Percentiles rank a stretch among this genome's conserved stretches.
phyloP scores from a whole-genome alignment of 2,888 invertebrate species.

The Dromius quadrimaculatus region DNA sequence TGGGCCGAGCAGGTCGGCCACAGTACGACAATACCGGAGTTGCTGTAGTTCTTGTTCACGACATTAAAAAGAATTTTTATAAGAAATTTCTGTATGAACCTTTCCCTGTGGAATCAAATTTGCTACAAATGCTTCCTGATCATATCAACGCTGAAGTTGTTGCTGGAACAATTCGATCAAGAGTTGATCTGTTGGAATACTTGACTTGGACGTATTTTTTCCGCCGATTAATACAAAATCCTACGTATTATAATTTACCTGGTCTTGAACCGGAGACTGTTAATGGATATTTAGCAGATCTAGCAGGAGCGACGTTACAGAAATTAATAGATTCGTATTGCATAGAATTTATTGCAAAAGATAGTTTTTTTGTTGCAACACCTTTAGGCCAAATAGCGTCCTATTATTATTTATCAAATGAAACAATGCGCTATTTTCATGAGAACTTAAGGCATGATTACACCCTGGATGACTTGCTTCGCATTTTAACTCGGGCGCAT shows the following conservation, averaged over 20 bases:
- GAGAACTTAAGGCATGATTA: constrained; percentile 75
- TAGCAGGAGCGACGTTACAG: constrained; percentile 84
- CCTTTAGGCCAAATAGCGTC: constrained; percentile 95
- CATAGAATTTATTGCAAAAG: constrained; percentile 69
- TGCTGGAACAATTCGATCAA: constrained; percentile 93
- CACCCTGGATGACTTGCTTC: constrained; percentile 79
- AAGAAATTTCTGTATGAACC: constrained; percentile 99
- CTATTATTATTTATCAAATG: constrained; percentile 95
- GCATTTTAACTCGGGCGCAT: constrained; percentile 84
- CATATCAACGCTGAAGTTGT: constrained; percentile 98
- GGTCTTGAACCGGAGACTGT: constrained; percentile 76
- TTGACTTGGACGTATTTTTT: constrained; percentile 99
- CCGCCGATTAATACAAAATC: constrained; percentile 90
- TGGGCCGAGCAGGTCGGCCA: constrained; percentile 98
- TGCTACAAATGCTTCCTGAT: constrained; percentile 91
- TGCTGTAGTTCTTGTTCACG: constrained; percentile 91
- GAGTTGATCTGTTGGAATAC: constrained; percentile 95
- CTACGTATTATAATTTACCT: constrained; percentile 88
- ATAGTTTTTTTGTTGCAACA: constrained; percentile 71
- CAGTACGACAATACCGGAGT: constrained; percentile 95
- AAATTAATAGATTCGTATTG: constrained; percentile 84
- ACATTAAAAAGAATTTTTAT: constrained; percentile 98
- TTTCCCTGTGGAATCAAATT: constrained; percentile 97
- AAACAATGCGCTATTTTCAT: constrained; percentile 88
- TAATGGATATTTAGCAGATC: constrained; percentile 81